Evolutionary conservation across 1,140 invertebrate species (phyloP).

Genomic region (Hyposmocoma kahamanoa): DNA sequence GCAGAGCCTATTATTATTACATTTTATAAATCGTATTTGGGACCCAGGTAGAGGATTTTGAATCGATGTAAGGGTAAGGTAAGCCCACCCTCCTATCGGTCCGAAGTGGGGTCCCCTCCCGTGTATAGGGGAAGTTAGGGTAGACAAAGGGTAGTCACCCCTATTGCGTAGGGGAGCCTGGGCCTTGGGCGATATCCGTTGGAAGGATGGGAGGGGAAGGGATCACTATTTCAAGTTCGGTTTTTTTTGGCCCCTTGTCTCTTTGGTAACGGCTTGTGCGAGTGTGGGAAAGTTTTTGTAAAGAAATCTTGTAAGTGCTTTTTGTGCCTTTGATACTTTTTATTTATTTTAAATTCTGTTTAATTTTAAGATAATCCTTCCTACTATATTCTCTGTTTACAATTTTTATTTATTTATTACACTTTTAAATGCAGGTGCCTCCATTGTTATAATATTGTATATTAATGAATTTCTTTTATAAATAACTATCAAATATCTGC

Average conservation of each 20-base stretch:
- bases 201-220: constrained; percentile 40
- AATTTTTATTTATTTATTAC: no score
- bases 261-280: constrained; percentile 27
- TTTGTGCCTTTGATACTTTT: no score
- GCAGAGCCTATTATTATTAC: constrained; percentile 22
- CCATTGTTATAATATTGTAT: no score
- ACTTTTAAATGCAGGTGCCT: no score
- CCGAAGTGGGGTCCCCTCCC: constrained; percentile 63
- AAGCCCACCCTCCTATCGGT: constrained; percentile 46
- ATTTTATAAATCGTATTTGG: constrained; percentile 13
- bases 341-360: no score
- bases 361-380: no score
- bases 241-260: constrained; percentile 30
- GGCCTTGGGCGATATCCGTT: constrained; percentile 48
- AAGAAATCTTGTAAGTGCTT: no score
- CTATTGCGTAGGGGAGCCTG: constrained; percentile 57
- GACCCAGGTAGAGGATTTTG: constrained; percentile 41
- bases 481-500: no score
- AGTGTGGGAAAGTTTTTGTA: constrained; percentile 38
- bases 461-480: no score
- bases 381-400: no score
- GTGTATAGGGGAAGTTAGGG: constrained; percentile 57
- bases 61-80: constrained; percentile 36
- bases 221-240: constrained; percentile 55
- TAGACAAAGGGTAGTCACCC: constrained; percentile 68